Conservation (phyloP, 2,888 invertebrate genomes). For the Trissoscelio sp. region DNA sequence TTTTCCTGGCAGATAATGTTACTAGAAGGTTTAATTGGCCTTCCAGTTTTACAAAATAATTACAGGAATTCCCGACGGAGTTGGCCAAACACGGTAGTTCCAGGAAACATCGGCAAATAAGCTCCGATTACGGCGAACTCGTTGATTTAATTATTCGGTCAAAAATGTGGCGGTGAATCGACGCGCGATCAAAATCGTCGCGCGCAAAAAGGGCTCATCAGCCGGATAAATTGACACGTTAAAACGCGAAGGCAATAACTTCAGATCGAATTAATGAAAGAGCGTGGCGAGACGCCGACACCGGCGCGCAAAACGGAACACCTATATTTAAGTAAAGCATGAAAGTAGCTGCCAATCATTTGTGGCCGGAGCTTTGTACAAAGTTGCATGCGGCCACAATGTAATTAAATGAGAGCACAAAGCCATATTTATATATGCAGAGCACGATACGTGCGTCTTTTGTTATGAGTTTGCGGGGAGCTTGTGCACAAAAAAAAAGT, state of each 20-base stretch:
- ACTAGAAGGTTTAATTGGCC: not conserved
- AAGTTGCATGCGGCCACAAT: slow-evolving; percentile 66
- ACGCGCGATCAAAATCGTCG: slow-evolving; percentile 12
- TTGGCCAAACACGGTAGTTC: slow-evolving; percentile 11
- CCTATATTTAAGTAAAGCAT: slow-evolving; percentile 67
- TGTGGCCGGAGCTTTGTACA: slow-evolving; percentile 59
- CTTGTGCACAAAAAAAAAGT: slow-evolving; percentile 43
- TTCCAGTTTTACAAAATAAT: slow-evolving; percentile 54
- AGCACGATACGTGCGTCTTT: slow-evolving; percentile 63
- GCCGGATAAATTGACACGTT: slow-evolving; percentile 55
- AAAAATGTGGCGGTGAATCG: slow-evolving; percentile 17
- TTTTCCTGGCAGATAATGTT: not conserved
- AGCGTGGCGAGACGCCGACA: slow-evolving; percentile 50
- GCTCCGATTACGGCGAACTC: not conserved
- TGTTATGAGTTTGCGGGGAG: slow-evolving; percentile 58
- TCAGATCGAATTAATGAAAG: slow-evolving; percentile 68
- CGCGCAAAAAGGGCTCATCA: slow-evolving; percentile 33
- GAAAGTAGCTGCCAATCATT: slow-evolving; percentile 69
- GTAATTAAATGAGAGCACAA: slow-evolving; percentile 68
- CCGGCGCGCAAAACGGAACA: slow-evolving; percentile 43
- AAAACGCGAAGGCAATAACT: slow-evolving; percentile 58
- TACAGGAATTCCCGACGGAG: slow-evolving; percentile 18
- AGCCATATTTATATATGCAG: slow-evolving; percentile 65
- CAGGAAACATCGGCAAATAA: slow-evolving; percentile 12
- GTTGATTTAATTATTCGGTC: slow-evolving; percentile 25